Evolutionary conservation across 2,113 vertebrate species (phyloP), one percentile per base, ranked within the genome.

Genomic region (Hypomesus transpacificus): DNA sequence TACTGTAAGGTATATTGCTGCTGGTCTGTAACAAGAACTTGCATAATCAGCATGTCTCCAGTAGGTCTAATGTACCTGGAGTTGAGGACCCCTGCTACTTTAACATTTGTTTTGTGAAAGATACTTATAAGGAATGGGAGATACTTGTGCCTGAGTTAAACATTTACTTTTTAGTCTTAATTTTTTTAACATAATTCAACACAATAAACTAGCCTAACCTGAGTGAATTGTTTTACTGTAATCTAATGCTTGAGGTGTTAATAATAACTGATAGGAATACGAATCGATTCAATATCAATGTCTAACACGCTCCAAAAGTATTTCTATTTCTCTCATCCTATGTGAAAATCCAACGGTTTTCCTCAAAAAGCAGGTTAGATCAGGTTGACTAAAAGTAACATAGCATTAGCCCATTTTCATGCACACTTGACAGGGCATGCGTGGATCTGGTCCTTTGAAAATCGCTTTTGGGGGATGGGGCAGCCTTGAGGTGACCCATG

Each of bases 231-330:
- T 34, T 63, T 56, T 31, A n/a, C n/a, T n/a, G n/a, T n/a, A 34
- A 31, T 31, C 24, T 61, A 74, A 31, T 74, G 79, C 87, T 86
- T 74, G 76, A 83, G 84, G 86, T 89, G 85, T 74, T 81, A 85
- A 88, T 68, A 70, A 46, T 51, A 11, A 26, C 24, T 26, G 24
- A 26, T 26, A 26, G 24, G 24, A 26, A 26, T 26, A 26, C 2
- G 24, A 26, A 26, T 26, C n/a, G 20, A 65, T 26, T 65, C 34
- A 50, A 65, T 34, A 39, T 34, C 16, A 65, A 65, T 65, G 31
- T 18, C n/a, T 65, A 65, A 65, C 39, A 14, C 13, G 57, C 24
- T 5, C 57, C 63, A 65, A 14, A 6, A 20, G 34, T 65, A 46
- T 21, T 50, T 11, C 34, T n/a, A 1, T 50, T 21, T 46, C 11